Conservation (phyloP, 2,888 invertebrate genomes). For the Halictus quadricinctus region DNA sequence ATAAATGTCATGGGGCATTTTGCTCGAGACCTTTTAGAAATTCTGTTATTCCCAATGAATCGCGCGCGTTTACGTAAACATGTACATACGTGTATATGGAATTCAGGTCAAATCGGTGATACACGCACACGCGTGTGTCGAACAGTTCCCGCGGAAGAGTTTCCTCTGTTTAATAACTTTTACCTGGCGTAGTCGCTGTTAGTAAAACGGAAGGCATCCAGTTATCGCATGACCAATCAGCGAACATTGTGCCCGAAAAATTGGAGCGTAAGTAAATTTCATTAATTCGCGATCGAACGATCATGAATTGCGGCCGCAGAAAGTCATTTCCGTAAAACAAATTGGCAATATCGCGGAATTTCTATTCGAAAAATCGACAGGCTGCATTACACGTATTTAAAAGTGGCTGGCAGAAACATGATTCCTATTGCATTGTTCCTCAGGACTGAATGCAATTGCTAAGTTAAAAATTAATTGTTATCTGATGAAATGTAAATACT, state of each 20-base stretch:
- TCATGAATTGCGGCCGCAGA: constrained; percentile 42
- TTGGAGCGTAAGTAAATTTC: constrained; percentile 58
- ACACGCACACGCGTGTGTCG: neutral
- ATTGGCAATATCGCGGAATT: constrained; percentile 45
- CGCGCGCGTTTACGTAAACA: neutral
- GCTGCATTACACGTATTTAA: neutral
- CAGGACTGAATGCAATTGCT: neutral
- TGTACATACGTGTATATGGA: neutral
- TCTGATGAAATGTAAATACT: neutral
- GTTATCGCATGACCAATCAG: constrained; percentile 45
- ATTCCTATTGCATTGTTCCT: neutral
- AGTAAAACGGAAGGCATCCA: constrained; percentile 36
- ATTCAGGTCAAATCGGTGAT: neutral
- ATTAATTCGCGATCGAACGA: constrained; percentile 56
- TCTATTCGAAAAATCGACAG: constrained; percentile 23
- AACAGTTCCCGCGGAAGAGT: constrained; percentile 15
- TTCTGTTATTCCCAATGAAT: neutral
- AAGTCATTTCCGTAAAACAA: constrained; percentile 50
- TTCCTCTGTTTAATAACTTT: constrained; percentile 45
- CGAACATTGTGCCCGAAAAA: constrained; percentile 44
- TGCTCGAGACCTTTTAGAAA: neutral
- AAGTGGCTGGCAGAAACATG: neutral
- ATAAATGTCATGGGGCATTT: neutral
- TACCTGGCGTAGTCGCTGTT: constrained; percentile 8
- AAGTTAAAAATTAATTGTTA: neutral